phyloP scores from a whole-genome alignment of 2,113 vertebrate genomes.

The Regulus satrapa region DNA sequence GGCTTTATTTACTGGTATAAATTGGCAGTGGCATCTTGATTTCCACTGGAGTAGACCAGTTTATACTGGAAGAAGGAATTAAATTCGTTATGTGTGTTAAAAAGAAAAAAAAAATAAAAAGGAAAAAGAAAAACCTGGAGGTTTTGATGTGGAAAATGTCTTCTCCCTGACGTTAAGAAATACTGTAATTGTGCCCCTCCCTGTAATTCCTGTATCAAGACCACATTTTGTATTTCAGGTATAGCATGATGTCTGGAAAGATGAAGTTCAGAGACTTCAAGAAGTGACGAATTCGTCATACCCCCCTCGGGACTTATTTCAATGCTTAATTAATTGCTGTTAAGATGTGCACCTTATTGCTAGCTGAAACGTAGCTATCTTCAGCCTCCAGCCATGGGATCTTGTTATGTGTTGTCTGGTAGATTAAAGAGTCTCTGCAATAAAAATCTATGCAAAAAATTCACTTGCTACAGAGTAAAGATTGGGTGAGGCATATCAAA shows the following conservation, averaged over 20 bases:
- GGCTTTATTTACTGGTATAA: not conserved
- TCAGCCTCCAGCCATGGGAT: conserved; percentile 29
- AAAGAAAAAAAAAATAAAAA: not conserved
- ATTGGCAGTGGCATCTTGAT: not conserved
- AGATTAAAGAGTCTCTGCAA: not conserved
- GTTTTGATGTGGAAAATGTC: not conserved
- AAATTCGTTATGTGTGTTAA: not conserved
- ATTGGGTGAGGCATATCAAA: not conserved
- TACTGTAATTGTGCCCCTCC: not conserved
- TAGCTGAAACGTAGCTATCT: not conserved
- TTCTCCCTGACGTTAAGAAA: not conserved
- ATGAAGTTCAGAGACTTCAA: not conserved
- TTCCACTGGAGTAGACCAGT: not conserved
- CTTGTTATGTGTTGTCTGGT: not conserved
- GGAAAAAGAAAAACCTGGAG: not conserved
- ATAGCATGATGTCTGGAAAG: not conserved
- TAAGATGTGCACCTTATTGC: not conserved
- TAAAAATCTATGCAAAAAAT: not conserved
- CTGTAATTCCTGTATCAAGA: not conserved
- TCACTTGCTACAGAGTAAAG: not conserved
- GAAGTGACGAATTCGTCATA: not conserved
- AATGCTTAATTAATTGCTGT: not conserved
- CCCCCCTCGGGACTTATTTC: not conserved
- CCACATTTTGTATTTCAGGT: not conserved
- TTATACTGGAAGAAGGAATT: not conserved